These are phyloP conservation scores for Anthopleura xanthogrammica DNA, from an alignment of 92 coral and sea anemone genomes.

Conservation along the genomic window DNA sequence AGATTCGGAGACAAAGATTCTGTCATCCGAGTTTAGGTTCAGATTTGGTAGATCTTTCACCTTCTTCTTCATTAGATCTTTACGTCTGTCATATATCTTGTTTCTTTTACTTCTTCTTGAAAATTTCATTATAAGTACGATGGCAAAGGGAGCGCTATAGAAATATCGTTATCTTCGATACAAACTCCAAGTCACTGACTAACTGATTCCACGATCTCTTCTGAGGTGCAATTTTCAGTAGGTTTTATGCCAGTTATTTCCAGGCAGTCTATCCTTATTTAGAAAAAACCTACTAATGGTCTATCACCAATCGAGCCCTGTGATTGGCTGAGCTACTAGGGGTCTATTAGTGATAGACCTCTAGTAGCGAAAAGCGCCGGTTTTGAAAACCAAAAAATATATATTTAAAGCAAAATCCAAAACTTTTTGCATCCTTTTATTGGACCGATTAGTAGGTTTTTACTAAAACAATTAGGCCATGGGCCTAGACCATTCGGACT, in stretches of 20 bases:
- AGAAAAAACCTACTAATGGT: too few relatives aligned
- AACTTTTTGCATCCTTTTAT: too few relatives aligned
- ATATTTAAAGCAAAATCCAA: too few relatives aligned
- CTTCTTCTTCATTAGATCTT: constrained; percentile 16
- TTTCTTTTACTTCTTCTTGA: not conserved
- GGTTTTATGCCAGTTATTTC: constrained; percentile 26
- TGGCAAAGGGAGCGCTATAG: constrained; percentile 27
- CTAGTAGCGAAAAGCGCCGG: too few relatives aligned
- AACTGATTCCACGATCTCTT: constrained; percentile 11
- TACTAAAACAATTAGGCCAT: too few relatives aligned
- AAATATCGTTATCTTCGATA: constrained; percentile 4
- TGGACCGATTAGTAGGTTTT: too few relatives aligned
- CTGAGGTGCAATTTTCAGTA: constrained; percentile 19
- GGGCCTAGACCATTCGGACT: too few relatives aligned
- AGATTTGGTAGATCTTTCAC: not conserved
- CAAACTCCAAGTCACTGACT: constrained; percentile 13
- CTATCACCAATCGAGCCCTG: too few relatives aligned
- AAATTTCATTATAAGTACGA: constrained; percentile 36
- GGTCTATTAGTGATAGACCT: too few relatives aligned
- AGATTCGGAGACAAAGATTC: constrained; percentile 1
- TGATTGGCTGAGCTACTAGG: too few relatives aligned
- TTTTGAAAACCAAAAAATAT: too few relatives aligned
- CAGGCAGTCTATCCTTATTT: constrained; percentile 31
- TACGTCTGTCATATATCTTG: not conserved
- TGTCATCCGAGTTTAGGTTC: not conserved